Evolutionary conservation across 2,888 invertebrate genomes (phyloP).

Genomic region (Cepaea hortensis): DNA sequence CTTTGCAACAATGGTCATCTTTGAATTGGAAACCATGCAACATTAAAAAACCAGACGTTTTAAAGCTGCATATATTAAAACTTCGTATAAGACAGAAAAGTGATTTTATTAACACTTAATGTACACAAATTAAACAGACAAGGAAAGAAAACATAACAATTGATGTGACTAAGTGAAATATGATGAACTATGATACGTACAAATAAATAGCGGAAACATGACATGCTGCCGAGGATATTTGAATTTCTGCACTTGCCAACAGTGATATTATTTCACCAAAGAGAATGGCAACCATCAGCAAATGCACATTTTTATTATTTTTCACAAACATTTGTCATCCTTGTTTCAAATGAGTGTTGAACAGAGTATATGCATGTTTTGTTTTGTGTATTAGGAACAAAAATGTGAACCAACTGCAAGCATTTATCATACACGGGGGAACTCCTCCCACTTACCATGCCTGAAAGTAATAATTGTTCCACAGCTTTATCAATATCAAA

Average conservation of each 20-base stretch:
- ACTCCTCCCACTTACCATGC: too few species aligned
- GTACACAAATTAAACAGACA: neutral
- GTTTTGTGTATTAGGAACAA: too few species aligned
- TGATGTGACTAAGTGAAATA: neutral
- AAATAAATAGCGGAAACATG: conserved; percentile 30
- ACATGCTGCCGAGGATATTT: conserved; percentile 12
- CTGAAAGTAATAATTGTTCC: too few species aligned
- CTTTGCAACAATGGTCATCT: too few species aligned
- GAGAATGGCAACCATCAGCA: neutral
- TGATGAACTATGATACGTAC: neutral
- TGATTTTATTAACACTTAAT: neutral
- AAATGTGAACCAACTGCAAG: too few species aligned
- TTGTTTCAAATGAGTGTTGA: neutral
- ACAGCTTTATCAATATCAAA: too few species aligned
- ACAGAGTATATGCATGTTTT: neutral
- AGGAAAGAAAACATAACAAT: neutral
- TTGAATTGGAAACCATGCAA: too few species aligned
- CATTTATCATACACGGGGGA: too few species aligned
- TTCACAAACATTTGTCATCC: neutral
- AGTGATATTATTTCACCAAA: neutral
- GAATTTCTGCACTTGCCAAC: neutral
- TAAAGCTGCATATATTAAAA: too few species aligned
- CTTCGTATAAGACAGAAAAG: too few species aligned
- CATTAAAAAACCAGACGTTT: too few species aligned
- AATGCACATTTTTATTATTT: neutral